Evolutionary conservation across 2,888 invertebrate species (phyloP).

Genomic region (Timema podura): DNA sequence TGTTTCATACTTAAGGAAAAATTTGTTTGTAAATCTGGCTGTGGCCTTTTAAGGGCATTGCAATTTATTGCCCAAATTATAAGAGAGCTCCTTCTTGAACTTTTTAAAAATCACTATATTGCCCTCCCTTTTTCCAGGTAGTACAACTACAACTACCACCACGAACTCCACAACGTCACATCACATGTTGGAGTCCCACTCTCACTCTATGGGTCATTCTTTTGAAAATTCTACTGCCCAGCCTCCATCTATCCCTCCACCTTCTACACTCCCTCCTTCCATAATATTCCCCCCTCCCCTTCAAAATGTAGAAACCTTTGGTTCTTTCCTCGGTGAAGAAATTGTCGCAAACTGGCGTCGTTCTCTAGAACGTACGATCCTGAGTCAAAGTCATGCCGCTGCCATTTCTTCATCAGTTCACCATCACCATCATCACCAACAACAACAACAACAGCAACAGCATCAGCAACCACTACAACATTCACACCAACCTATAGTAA

Average conservation of each 20-base stretch:
- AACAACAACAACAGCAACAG: constrained; percentile 38
- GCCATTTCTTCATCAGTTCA: constrained; percentile 34
- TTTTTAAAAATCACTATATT: neutral
- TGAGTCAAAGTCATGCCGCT: constrained; percentile 31
- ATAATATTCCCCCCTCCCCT: constrained; percentile 53
- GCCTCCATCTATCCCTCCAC: constrained; percentile 30
- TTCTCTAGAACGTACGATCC: constrained; percentile 56
- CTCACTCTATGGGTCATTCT: constrained; percentile 17
- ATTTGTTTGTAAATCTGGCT: too few species aligned
- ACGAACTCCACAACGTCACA: constrained; percentile 28
- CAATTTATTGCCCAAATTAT: too few species aligned
- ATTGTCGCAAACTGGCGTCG: constrained; percentile 76
- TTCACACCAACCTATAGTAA: constrained; percentile 42
- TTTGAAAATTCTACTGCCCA: constrained; percentile 20
- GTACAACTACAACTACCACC: constrained; percentile 27
- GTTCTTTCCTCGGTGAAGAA: constrained; percentile 74
- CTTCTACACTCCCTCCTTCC: constrained; percentile 42
- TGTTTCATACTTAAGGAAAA: too few species aligned
- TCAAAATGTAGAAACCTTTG: constrained; percentile 67
- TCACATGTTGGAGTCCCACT: constrained; percentile 22
- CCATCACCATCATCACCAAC: constrained; percentile 37
- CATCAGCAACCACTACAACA: constrained; percentile 44
- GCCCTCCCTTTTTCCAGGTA: constrained; percentile 26
- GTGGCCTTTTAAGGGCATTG: too few species aligned
- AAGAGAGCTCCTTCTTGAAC: too few species aligned